Conservation (phyloP, 30 jellyfish, hydroid and myxozoan species). For the Haliclystus octoradiatus region DNA sequence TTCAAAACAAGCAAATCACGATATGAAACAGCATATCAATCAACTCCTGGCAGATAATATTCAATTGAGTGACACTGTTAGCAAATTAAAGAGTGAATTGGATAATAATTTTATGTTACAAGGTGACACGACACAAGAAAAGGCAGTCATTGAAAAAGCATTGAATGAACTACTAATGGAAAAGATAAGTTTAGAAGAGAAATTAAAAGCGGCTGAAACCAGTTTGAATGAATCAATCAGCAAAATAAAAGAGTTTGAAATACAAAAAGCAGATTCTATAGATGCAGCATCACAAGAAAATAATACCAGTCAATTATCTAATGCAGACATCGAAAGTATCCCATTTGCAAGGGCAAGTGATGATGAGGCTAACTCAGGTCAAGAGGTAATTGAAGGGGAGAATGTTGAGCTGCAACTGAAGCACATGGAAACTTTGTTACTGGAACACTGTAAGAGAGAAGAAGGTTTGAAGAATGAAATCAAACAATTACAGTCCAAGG, state of each 20-base stretch:
- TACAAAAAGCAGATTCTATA: no score
- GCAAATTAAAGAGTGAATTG: background rate
- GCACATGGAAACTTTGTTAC: constrained; percentile 31
- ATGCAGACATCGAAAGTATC: no score
- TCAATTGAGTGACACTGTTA: background rate
- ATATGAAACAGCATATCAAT: background rate
- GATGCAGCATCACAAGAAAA: no score
- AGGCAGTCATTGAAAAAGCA: background rate
- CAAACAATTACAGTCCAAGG: constrained; percentile 23
- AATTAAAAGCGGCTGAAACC: background rate
- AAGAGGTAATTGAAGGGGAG: constrained; percentile 5
- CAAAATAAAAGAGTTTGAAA: no score
- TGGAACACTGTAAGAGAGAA: constrained; percentile 31
- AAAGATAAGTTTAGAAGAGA: background rate
- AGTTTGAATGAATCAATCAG: background rate
- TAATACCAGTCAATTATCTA: no score
- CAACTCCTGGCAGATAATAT: background rate
- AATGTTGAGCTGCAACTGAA: constrained; percentile 7
- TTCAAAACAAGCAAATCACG: background rate
- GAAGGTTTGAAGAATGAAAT: constrained; percentile 39
- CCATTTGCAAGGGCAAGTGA: no score
- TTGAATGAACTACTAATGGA: background rate
- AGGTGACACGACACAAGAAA: background rate
- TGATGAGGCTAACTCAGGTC: no score
- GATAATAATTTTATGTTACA: background rate